Evolutionary conservation across 64 coral and sea anemone genomes (phyloP).

Genomic region (Dendrophyllia cribrosa): DNA sequence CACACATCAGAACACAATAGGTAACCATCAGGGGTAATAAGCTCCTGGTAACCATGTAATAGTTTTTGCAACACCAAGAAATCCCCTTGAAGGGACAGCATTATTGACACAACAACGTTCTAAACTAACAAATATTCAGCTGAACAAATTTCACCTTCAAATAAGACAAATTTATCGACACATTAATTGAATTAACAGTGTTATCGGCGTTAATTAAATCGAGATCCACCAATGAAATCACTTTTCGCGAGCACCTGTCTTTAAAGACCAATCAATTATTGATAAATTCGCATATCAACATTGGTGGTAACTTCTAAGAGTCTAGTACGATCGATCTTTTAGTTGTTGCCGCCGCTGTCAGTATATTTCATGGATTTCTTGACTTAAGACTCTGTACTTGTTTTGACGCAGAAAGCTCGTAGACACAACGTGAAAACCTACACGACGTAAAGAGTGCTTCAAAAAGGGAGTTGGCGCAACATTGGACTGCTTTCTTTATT

Average conservation of each 20-base stretch:
- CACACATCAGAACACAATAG: no score
- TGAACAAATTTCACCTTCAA: background rate
- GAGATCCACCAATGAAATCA: conserved; percentile 2
- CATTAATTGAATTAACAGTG: background rate
- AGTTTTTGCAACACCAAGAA: no score
- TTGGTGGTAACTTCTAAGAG: no score
- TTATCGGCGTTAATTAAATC: background rate
- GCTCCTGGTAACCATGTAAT: no score
- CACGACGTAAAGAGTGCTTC: no score
- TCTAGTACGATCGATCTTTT: background rate
- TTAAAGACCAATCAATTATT: conserved; percentile 5
- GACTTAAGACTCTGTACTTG: no score
- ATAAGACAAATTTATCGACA: background rate
- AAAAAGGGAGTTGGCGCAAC: no score
- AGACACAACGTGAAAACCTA: no score
- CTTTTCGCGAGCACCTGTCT: conserved; percentile 5
- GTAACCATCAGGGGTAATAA: no score
- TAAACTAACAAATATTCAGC: background rate
- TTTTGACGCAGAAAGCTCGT: no score
- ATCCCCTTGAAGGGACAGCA: no score
- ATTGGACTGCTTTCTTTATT: background rate
- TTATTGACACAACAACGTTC: no score
- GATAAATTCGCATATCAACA: conserved; percentile 2
- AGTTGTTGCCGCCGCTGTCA: background rate
- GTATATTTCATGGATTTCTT: background rate